These are phyloP conservation scores for Sycophila texana DNA, from an alignment of 2,888 invertebrate genomes.

Conservation along the genomic window DNA sequence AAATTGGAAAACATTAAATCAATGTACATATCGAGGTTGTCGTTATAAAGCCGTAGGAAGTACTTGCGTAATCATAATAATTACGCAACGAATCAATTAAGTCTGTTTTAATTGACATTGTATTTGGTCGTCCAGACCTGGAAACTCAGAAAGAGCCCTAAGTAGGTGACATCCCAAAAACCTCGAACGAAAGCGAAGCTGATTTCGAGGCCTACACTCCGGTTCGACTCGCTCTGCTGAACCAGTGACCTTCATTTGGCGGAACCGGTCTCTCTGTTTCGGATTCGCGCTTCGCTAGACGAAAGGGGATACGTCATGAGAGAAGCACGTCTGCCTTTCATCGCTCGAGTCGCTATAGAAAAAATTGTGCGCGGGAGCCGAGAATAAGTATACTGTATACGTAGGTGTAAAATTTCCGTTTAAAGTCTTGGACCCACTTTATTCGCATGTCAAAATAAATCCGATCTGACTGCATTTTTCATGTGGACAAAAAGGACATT, in stretches of 20 bases:
- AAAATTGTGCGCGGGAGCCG: background rate
- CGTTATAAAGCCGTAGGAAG: no score
- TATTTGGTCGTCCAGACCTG: no score
- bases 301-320: constrained; percentile 7
- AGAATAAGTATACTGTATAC: background rate
- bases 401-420: constrained; percentile 16
- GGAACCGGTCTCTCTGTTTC: constrained; percentile 67
- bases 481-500: no score
- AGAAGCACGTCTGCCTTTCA: constrained; percentile 1
- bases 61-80: no score
- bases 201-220: constrained; percentile 40
- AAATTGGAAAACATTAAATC: no score
- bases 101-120: no score
- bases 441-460: constrained; percentile 15
- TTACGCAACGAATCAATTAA: no score
- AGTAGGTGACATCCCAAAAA: constrained; percentile 15
- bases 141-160: no score
- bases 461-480: background rate
- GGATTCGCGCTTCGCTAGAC: constrained; percentile 3
- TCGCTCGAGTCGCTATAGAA: background rate
- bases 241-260: constrained; percentile 74
- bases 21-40: no score
- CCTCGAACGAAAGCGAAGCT: constrained; percentile 61
- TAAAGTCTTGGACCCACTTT: background rate
- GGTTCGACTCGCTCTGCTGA: constrained; percentile 63